These are phyloP conservation scores for Limnephilus auricula DNA, from an alignment of 2,888 invertebrate species.

Conservation along the genomic window DNA sequence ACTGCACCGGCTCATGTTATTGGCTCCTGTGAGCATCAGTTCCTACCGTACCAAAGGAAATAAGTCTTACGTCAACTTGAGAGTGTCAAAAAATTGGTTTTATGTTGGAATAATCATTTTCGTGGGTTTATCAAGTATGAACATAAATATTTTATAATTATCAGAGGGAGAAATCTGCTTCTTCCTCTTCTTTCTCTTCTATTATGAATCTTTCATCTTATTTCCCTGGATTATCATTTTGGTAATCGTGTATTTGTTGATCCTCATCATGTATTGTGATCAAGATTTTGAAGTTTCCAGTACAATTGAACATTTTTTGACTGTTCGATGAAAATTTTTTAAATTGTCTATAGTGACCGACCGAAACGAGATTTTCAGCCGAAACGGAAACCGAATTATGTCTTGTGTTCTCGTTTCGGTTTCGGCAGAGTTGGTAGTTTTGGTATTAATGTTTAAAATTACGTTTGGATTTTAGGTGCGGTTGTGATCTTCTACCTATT, in stretches of 20 bases:
- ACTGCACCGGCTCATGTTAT: too few relatives aligned
- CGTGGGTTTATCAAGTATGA: not conserved
- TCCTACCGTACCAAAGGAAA: not conserved
- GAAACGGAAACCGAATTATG: too few relatives aligned
- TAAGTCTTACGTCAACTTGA: not conserved
- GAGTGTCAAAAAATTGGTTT: not conserved
- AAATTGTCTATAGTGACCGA: too few relatives aligned
- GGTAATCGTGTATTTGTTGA: not conserved
- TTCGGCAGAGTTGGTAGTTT: too few relatives aligned
- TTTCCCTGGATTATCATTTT: not conserved
- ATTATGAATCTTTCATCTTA: not conserved
- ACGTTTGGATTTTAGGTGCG: not conserved
- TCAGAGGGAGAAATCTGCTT: not conserved
- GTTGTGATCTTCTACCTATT: not conserved
- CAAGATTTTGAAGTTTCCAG: not conserved
- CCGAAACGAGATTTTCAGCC: too few relatives aligned
- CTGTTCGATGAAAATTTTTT: not conserved
- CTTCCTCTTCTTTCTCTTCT: not conserved
- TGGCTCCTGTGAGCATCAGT: not conserved
- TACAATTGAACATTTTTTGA: not conserved
- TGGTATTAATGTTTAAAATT: too few relatives aligned
- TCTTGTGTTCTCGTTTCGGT: too few relatives aligned
- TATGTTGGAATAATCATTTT: not conserved
- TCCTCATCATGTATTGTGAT: not conserved
- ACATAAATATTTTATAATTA: not conserved